Base-by-base conservation (phyloP, 2,888 invertebrate genomes). In the Ennomos erosarius region DNA sequence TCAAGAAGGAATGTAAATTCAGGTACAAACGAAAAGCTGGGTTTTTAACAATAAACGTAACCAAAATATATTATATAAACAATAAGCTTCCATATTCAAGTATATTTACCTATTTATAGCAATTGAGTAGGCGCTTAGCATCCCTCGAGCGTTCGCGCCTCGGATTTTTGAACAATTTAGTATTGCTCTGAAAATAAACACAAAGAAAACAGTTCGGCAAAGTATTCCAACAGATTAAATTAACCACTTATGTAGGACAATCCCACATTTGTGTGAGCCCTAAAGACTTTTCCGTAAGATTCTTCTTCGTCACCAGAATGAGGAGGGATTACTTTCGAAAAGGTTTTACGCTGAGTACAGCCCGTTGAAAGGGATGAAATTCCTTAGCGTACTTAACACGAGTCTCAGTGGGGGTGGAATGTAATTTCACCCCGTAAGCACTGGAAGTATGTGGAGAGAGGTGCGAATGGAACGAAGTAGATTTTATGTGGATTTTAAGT, bases 341-440 rank as follows among this genome's bases (percentile, higher is more conserved):
- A 37, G 52, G 36, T 42, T 34, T 47, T n/a, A 1, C 26, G 44
- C 33, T 35, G 46, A 13, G 13, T 26, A 48, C 13, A 33, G 9
- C 5, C 51, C 42, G 16, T 40, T 35, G 58, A 58, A 43, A 39
- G 52, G 58, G 55, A 51, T 52, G 49, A 43, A 48, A 60, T 61
- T 55, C 60, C 49, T 44, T n/a, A 5, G 39, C 59, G 59, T 54
- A 59, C 45, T 59, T 54, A 59, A 59, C 59, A 59, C 53, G 54
- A 59, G 48, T 44, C 54, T 49, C 51, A 4, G 53, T 45, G 62
- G 46, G 45, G 57, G 43, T 13, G 62, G 62, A 62, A 62, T 62
- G 62, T 58, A 62, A 62, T 62, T 62, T 58, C 36, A 53, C 62
- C 50, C 38, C 46, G 55, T 10, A 40, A 43, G 42, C 46, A 11